These are phyloP conservation scores for Corythoichthys intestinalis DNA, from an alignment of 2,113 vertebrate genomes.

Conservation along the genomic window DNA sequence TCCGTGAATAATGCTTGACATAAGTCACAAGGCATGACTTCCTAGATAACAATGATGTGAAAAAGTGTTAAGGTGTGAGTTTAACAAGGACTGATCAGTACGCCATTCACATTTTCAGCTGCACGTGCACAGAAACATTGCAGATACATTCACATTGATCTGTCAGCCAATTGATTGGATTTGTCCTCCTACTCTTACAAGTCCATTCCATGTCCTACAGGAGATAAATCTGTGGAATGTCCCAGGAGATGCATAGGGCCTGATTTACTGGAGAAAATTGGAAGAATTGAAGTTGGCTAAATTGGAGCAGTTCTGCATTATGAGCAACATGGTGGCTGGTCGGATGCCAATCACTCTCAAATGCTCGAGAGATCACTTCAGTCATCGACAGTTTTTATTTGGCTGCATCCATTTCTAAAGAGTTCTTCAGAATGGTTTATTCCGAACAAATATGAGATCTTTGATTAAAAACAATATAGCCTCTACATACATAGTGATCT, in stretches of 20 bases:
- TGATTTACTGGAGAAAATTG: not conserved
- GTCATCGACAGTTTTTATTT: conserved; percentile 40
- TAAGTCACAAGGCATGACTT: conserved; percentile 34
- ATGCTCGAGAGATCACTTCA: conserved; percentile 65
- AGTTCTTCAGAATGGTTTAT: not conserved
- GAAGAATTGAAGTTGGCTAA: conserved; percentile 18
- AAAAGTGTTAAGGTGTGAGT: conserved; percentile 19
- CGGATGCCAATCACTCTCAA: conserved; percentile 60
- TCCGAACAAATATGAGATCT: conserved; percentile 36
- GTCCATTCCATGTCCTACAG: conserved; percentile 19
- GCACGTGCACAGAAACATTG: conserved; percentile 34
- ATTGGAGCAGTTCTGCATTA: conserved; percentile 38
- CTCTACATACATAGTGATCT: conserved; percentile 47
- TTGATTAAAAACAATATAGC: conserved; percentile 48
- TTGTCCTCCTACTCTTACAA: conserved; percentile 25
- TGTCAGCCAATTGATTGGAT: conserved; percentile 54
- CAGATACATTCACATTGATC: conserved; percentile 68
- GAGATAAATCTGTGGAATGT: conserved; percentile 42
- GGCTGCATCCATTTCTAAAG: conserved; percentile 38
- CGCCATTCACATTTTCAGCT: conserved; percentile 23
- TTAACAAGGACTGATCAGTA: conserved; percentile 1
- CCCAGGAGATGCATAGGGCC: conserved; percentile 47
- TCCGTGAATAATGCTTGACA: conserved; percentile 16
- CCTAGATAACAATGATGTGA: conserved; percentile 18
- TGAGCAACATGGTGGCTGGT: conserved; percentile 26